Evolutionary conservation across 2,113 vertebrate genomes (phyloP).

Genomic region (Ceyx melanurus): DNA sequence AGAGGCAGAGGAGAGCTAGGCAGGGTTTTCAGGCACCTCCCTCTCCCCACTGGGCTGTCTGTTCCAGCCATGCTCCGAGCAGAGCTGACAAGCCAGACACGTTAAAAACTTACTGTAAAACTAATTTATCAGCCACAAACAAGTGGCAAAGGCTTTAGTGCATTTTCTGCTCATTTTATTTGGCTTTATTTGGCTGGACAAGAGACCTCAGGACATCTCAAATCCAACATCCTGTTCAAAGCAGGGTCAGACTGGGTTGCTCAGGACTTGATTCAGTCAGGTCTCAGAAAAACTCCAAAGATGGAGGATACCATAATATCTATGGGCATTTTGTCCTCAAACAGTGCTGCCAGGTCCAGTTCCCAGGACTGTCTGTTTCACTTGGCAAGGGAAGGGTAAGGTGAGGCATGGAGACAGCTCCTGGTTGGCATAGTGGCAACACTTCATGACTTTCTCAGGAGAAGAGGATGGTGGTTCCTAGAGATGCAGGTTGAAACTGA

Average conservation of each 20-base stretch:
- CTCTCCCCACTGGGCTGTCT: background rate
- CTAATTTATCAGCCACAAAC: background rate
- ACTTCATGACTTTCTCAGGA: background rate
- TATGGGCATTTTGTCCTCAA: background rate
- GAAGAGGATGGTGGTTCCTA: background rate
- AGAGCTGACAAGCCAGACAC: background rate
- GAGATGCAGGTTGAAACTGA: background rate
- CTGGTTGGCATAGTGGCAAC: background rate
- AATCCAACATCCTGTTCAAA: background rate
- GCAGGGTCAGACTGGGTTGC: background rate
- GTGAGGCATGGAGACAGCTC: rapidly evolving
- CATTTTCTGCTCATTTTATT: background rate
- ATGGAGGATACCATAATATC: background rate
- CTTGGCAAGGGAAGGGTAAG: background rate
- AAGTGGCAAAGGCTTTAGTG: background rate
- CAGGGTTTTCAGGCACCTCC: background rate
- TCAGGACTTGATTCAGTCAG: background rate
- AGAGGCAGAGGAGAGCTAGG: background rate
- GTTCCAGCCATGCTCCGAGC: background rate
- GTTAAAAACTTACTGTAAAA: background rate
- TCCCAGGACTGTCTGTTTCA: background rate
- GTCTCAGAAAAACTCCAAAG: background rate
- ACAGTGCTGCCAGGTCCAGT: background rate
- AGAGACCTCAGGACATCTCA: background rate
- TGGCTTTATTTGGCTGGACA: background rate